phyloP scores from a whole-genome alignment of 2,888 invertebrate genomes.

The Dione vanillae region DNA sequence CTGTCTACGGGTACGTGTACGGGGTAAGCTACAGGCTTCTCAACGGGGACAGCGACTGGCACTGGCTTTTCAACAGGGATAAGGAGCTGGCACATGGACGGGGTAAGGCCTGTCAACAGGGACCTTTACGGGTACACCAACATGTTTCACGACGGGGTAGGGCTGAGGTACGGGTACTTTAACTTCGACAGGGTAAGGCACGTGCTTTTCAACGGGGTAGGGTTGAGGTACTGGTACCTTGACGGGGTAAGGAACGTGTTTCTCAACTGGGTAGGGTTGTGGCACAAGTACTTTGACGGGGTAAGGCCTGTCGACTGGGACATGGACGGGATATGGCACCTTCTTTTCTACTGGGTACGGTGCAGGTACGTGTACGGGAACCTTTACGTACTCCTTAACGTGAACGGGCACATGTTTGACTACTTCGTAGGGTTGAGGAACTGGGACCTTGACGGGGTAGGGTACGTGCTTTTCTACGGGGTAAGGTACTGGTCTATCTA shows the following conservation, averaged over 20 bases:
- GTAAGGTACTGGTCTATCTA: slow-evolving; percentile 86
- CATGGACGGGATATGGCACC: slow-evolving; percentile 88
- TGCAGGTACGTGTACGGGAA: slow-evolving; percentile 90
- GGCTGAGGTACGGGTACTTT: slow-evolving; percentile 91
- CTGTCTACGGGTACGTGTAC: slow-evolving; percentile 86
- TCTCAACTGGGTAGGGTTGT: slow-evolving; percentile 92
- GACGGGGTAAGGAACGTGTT: slow-evolving; percentile 89
- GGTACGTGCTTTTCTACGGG: slow-evolving; percentile 87
- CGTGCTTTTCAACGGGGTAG: slow-evolving; percentile 90
- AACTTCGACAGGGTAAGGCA: slow-evolving; percentile 88
- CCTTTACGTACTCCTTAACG: slow-evolving; percentile 91
- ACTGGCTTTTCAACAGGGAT: slow-evolving; percentile 86
- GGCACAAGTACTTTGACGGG: slow-evolving; percentile 91
- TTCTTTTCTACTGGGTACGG: slow-evolving; percentile 92
- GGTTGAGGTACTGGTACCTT: slow-evolving; percentile 90
- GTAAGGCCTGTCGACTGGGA: slow-evolving; percentile 90
- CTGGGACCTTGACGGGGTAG: slow-evolving; percentile 87
- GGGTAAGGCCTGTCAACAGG: slow-evolving; percentile 88
- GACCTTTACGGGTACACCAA: slow-evolving; percentile 87
- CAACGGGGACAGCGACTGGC: slow-evolving; percentile 85
- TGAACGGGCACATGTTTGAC: slow-evolving; percentile 88
- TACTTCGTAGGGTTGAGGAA: slow-evolving; percentile 89
- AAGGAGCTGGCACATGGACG: slow-evolving; percentile 86
- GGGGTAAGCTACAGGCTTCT: slow-evolving; percentile 85
- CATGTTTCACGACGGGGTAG: slow-evolving; percentile 88